Base-by-base conservation (phyloP, 2,888 invertebrate genomes). In the Cyclophora albipunctata region DNA sequence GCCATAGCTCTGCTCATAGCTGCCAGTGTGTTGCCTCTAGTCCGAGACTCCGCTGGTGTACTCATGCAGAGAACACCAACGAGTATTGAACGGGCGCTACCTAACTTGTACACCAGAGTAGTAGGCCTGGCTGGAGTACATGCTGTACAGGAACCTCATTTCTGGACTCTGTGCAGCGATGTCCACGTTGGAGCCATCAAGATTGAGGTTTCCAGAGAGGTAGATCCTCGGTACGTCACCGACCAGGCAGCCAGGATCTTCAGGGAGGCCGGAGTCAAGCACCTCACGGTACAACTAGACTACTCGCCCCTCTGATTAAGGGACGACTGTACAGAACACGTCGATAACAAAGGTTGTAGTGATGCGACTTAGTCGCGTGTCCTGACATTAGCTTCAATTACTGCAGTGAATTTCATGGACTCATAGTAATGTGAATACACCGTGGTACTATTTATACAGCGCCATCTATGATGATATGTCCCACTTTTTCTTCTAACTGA, bases 141-240 rank as follows among this genome's bases (percentile, higher is more conserved):
- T 75, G 96, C 97, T 53, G 96, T 98, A 6, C 98, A 98, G 72
- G 98, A 99, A 68, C 98, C 98, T 3, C 98, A 98, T 77, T 98
- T 99, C 84, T 99, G 98, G 98, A 99, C 98, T 7, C 90, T 99
- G 55, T 98, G 98, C 79, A 97, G 96, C 74, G 97, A 98, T 65
- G 93, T 95, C 52, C 97, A 94, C 76, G 94, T 98, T 2, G 98
- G 98, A 59, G 96, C 96, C 60, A 85, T 99, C 49, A 99, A 98
- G 85, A 84, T 99, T 49, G 98, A 98, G 83, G 98, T 98, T n/a
- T 94, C 97, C 0, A 92, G 93, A 70, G 95, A 95, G 66, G 96
- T 97, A 5, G 98, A 98, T 82, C 93, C 96, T 1, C 93, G 96
- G 72, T 98, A 98, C 78, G 95, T 98, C 45, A 93, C 96, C 34